Conservation (phyloP, 1,140 invertebrate species). For the Papilio machaon region DNA sequence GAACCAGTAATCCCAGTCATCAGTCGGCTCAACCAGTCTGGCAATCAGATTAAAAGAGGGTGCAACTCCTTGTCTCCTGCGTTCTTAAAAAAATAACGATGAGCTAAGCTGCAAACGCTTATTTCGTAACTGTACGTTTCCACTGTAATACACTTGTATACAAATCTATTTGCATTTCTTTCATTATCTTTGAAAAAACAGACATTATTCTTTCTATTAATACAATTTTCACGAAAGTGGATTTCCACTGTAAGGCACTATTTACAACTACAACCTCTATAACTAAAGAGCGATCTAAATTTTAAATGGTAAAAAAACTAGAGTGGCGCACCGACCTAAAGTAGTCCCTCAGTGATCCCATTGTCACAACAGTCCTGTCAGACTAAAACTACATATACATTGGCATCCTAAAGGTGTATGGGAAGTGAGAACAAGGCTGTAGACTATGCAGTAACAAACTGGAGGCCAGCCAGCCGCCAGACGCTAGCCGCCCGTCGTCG, state of each 20-base stretch:
- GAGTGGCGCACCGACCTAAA: too few relatives aligned
- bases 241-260: not conserved
- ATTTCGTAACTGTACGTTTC: not conserved
- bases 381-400: not conserved
- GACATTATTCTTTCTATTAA: not conserved
- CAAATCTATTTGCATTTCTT: not conserved
- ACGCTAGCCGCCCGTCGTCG: not conserved
- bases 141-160: not conserved
- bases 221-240: not conserved
- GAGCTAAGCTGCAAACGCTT: not conserved
- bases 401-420: constrained; percentile 3
- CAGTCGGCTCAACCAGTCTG: constrained; percentile 24
- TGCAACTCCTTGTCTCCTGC: constrained; percentile 2
- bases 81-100: not conserved
- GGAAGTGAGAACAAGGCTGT: not conserved
- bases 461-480: not conserved
- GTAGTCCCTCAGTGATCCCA: too few relatives aligned
- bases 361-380: not conserved
- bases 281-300: too few relatives aligned
- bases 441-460: not conserved
- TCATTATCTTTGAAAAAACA: not conserved
- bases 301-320: too few relatives aligned
- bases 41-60: constrained; percentile 15
- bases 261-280: too few relatives aligned
- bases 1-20: not conserved